Evolutionary conservation across 2,888 invertebrate genomes (phyloP).

Genomic region (Keiferia lycopersicella): DNA sequence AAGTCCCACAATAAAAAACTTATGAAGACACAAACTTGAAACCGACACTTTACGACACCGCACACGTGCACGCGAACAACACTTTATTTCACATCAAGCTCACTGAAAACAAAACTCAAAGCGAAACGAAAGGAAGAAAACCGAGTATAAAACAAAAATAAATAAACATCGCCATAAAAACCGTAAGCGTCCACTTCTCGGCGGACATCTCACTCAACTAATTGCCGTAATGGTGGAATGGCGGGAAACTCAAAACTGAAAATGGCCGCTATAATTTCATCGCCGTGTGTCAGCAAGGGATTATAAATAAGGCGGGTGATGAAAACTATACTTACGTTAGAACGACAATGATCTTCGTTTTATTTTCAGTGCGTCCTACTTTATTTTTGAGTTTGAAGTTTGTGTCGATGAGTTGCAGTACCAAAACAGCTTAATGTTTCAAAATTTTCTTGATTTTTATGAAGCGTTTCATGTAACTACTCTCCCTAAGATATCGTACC

Average conservation of each 20-base stretch:
- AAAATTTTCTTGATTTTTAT: neutral
- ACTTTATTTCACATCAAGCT: constrained; percentile 20
- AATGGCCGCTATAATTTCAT: constrained; percentile 73
- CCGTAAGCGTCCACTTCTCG: constrained; percentile 60
- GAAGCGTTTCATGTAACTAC: neutral
- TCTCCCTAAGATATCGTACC: neutral
- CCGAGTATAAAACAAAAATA: constrained; percentile 37
- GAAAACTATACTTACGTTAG: constrained; percentile 73
- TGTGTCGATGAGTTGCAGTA: constrained; percentile 17
- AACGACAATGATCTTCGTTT: constrained; percentile 71
- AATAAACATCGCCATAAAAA: constrained; percentile 64
- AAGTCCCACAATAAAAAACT: constrained; percentile 23
- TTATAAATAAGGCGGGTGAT: constrained; percentile 76
- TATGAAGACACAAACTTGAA: neutral
- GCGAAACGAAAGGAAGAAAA: constrained; percentile 18
- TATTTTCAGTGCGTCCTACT: constrained; percentile 53
- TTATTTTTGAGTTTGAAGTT: constrained; percentile 29
- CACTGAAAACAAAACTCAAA: constrained; percentile 21
- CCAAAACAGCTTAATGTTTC: neutral
- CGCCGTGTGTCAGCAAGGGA: constrained; percentile 63
- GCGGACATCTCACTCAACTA: constrained; percentile 81
- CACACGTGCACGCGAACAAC: constrained; percentile 9
- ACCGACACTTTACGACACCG: constrained; percentile 13
- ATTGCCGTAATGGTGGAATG: constrained; percentile 78
- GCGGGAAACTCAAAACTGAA: constrained; percentile 71